These are phyloP conservation scores for Sminthurides aquaticus DNA, from an alignment of 2,888 invertebrate species.

Conservation along the genomic window DNA sequence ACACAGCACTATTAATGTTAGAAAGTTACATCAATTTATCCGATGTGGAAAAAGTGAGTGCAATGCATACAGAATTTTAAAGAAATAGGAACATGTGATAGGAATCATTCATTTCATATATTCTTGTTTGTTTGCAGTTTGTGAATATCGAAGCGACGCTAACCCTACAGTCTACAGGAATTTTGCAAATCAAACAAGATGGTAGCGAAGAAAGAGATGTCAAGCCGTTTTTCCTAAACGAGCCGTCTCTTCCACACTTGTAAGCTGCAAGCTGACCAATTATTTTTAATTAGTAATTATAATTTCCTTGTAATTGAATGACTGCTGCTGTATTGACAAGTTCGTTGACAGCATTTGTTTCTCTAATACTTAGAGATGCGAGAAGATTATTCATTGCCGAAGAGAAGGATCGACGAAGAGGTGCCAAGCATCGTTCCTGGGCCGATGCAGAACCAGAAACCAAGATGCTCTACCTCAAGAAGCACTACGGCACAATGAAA, in stretches of 20 bases:
- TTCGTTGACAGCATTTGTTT: no score
- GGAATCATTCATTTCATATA: neutral
- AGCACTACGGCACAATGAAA: conserved; percentile 25
- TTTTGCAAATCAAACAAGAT: neutral
- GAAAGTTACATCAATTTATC: conserved; percentile 28
- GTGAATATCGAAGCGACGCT: neutral
- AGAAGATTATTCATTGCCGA: no score
- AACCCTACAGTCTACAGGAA: neutral
- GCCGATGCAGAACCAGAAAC: no score
- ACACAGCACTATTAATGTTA: conserved; percentile 28
- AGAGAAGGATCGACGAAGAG: no score
- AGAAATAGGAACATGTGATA: no score
- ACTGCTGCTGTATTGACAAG: no score
- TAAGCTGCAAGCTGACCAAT: neutral
- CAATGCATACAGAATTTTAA: neutral
- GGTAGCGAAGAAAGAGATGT: neutral
- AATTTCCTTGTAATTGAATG: no score
- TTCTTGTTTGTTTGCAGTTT: neutral
- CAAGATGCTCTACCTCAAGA: conserved; percentile 26
- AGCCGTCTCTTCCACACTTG: neutral
- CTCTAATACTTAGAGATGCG: no score
- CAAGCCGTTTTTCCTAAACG: neutral
- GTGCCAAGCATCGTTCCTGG: no score
- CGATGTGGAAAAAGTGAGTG: conserved; percentile 30
- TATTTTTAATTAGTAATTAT: no score